Evolutionary conservation across 2,797 vertebrate species (phyloP).

Genomic region (Emys orbicularis): DNA sequence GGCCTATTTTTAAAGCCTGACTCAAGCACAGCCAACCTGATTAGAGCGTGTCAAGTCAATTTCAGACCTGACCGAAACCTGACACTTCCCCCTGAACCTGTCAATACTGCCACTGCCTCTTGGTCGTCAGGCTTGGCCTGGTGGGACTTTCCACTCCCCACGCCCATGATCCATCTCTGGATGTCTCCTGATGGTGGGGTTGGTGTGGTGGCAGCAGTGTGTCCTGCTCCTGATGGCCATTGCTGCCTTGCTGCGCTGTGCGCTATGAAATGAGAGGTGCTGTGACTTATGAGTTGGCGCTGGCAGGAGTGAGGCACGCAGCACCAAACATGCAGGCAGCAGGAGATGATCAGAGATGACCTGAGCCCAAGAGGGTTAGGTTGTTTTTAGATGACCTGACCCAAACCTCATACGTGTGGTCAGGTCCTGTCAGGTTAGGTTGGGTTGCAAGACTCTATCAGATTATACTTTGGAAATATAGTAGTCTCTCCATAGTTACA

Average conservation of each 20-base stretch:
- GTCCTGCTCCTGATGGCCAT: not conserved
- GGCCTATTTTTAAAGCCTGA: not conserved
- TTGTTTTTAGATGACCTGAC: not conserved
- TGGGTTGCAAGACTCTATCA: not conserved
- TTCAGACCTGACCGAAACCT: not conserved
- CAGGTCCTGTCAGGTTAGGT: not conserved
- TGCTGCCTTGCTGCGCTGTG: not conserved
- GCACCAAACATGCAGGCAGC: not conserved
- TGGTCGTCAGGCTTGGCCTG: not conserved
- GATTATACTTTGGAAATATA: not conserved
- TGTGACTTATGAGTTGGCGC: not conserved
- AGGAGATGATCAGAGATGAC: not conserved
- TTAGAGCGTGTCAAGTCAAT: not conserved
- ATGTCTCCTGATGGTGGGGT: not conserved
- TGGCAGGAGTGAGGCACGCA: not conserved
- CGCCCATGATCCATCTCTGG: not conserved
- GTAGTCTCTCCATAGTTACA: not conserved
- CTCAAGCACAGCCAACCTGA: not conserved
- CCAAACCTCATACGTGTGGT: not conserved
- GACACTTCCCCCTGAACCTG: not conserved
- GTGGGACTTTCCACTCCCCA: not conserved
- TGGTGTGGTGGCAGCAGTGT: not conserved
- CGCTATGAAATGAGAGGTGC: not conserved
- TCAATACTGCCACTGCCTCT: not conserved
- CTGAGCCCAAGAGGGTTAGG: not conserved